Evolutionary conservation across 2,113 vertebrate genomes (phyloP).

Genomic region (Ornithorhynchus anatinus): DNA sequence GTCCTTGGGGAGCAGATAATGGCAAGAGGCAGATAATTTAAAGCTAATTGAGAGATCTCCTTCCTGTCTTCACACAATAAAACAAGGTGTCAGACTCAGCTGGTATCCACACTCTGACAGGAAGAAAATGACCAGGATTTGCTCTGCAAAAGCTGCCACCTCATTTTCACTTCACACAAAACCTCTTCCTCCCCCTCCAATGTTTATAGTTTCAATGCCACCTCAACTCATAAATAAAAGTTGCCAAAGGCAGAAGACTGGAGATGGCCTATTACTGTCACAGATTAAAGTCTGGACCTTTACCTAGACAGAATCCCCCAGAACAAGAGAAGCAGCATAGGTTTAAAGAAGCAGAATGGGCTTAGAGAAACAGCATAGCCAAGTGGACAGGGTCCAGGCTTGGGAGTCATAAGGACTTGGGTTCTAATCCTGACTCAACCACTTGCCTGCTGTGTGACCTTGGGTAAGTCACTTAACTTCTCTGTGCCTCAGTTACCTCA

Average conservation of each 20-base stretch:
- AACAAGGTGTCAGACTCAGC: slow-evolving; percentile 70
- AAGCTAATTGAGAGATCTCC: slow-evolving; percentile 75
- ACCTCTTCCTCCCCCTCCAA: rapidly evolving
- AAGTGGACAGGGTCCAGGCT: no score
- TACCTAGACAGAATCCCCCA: not conserved
- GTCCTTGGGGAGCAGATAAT: slow-evolving; percentile 68
- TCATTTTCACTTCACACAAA: slow-evolving; percentile 44
- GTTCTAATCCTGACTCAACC: no score
- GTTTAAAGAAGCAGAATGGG: no score
- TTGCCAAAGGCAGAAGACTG: not conserved
- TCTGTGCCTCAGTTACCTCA: no score
- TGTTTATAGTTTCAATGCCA: slow-evolving; percentile 27
- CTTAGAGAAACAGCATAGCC: no score
- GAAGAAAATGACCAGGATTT: slow-evolving; percentile 39
- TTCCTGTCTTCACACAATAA: slow-evolving; percentile 68
- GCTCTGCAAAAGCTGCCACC: slow-evolving; percentile 59
- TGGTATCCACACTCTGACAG: slow-evolving; percentile 53
- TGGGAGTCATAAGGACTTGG: no score
- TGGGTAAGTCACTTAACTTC: no score
- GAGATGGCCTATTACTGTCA: not conserved
- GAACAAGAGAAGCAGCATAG: not conserved
- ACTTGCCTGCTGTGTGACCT: no score
- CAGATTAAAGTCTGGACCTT: not conserved
- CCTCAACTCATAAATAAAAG: slow-evolving; percentile 40
- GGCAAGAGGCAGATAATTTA: slow-evolving; percentile 76